Conservation (phyloP, 1,140 invertebrate genomes). For the Nylanderia fulva region DNA sequence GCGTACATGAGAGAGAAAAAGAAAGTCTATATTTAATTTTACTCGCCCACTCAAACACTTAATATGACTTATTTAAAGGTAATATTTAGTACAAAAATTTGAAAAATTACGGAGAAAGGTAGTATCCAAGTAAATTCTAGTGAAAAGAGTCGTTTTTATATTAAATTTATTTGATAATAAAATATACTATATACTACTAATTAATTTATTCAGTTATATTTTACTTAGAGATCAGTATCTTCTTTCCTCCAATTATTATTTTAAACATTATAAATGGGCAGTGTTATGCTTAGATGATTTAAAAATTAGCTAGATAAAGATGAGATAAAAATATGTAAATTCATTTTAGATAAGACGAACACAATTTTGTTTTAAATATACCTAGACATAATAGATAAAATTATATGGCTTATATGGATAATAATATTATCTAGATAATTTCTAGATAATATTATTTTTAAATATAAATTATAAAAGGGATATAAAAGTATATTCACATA, state of each 20-base stretch:
- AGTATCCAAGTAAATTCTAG: neutral
- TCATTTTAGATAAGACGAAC: too few species aligned
- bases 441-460: too few species aligned
- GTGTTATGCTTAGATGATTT: too few species aligned
- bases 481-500: too few species aligned
- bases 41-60: conserved; percentile 2
- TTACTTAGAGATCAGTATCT: neutral
- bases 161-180: neutral
- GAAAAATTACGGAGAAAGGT: conserved; percentile 4
- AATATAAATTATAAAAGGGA: too few species aligned
- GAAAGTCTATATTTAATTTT: conserved; percentile 33
- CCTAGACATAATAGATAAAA: too few species aligned
- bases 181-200: too few species aligned
- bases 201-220: conserved; percentile 6
- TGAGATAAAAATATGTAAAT: too few species aligned
- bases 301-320: too few species aligned
- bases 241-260: neutral
- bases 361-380: too few species aligned
- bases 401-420: too few species aligned
- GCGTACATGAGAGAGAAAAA: neutral
- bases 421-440: too few species aligned
- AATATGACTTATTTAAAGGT: conserved; percentile 25
- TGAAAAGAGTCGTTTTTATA: neutral
- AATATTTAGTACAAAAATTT: conserved; percentile 1
- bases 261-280: neutral